Evolutionary conservation across 1,140 invertebrate species (phyloP), one percentile per base, ranked within the genome.

Genomic region (Pantala flavescens): DNA sequence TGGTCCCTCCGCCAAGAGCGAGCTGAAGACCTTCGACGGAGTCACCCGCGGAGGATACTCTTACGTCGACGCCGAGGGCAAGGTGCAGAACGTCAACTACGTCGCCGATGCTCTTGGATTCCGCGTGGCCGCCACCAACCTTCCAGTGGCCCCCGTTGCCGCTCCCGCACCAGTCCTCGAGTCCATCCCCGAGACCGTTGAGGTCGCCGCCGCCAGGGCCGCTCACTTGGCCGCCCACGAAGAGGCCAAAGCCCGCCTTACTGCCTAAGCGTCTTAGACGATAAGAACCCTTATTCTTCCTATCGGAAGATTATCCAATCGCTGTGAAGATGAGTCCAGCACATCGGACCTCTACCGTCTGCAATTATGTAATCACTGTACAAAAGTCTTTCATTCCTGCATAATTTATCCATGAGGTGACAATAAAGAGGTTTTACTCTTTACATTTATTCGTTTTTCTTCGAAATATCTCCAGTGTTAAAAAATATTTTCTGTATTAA

Each of bases 31-130:
- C 55, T 77, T 74, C 24, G 80, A 82, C 75, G 81, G 81, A 23
- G 75, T 80, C 70, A 78, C 79, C 71, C 75, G 76, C 2, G 79
- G 79, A n/a, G 82, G 81, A 21, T 85, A 85, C 76, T 83, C 82
- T 7, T 86, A 86, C 77, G 77, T 85, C 12, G 84, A 86, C 76
- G 81, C 83, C 5, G 83, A 85, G 72, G 84, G 84, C 19, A 78
- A 84, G 24, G 43, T 79, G 23, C 79, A 80, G 76, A 76, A 72
- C 28, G 49, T 63, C 3, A 63, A 63, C 74, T 91, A 91, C 80
- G 84, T 89, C 28, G 86, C 90, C 43, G 89, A 91, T 83, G 84
- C 85, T 9, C 82, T 84, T 55, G 90, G 90, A 73, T 91, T 91
- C 82, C 83, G 89, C 78, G 87, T 87, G 16, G 80, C 87, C 24